Conservation (phyloP, 92 coral and sea anemone genomes). For the Actinernus sp. region DNA sequence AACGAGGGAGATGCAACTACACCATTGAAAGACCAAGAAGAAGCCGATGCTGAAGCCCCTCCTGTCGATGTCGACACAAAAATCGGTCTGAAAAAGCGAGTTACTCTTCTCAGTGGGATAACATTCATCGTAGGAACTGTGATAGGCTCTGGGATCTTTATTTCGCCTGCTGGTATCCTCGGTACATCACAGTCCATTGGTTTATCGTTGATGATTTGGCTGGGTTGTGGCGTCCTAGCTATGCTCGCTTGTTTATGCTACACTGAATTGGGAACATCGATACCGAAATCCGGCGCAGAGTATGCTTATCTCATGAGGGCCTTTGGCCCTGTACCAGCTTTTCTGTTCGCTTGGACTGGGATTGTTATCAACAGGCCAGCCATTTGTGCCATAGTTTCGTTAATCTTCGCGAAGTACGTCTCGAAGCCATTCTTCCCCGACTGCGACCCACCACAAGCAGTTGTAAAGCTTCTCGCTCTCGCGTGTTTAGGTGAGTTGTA, state of each 20-base stretch:
- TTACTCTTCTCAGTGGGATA: slow-evolving; percentile 62
- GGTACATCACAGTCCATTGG: slow-evolving; percentile 67
- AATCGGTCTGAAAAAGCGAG: slow-evolving; percentile 45
- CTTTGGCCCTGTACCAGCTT: slow-evolving; percentile 74
- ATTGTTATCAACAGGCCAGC: slow-evolving; percentile 77
- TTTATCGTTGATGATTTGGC: slow-evolving; percentile 73
- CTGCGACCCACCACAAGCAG: slow-evolving; percentile 59
- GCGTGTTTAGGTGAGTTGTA: slow-evolving; percentile 77
- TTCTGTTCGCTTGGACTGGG: slow-evolving; percentile 84
- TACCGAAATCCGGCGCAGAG: slow-evolving; percentile 81
- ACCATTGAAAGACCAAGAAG: slow-evolving; percentile 16
- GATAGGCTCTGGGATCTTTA: slow-evolving; percentile 88
- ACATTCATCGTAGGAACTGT: slow-evolving; percentile 83
- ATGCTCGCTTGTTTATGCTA: slow-evolving; percentile 81
- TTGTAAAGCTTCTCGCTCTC: slow-evolving; percentile 75
- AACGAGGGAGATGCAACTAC: neutral
- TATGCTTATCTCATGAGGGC: slow-evolving; percentile 76
- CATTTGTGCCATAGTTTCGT: slow-evolving; percentile 65
- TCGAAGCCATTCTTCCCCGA: slow-evolving; percentile 76
- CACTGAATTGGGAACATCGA: slow-evolving; percentile 79
- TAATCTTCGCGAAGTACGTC: slow-evolving; percentile 85
- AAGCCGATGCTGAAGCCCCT: slow-evolving; percentile 8
- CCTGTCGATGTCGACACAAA: neutral
- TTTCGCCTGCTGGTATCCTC: slow-evolving; percentile 80
- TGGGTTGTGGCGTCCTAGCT: slow-evolving; percentile 81